Percentiles rank a stretch among this genome's conserved stretches.
phyloP scores from a whole-genome alignment of 2,113 vertebrate genomes.

The Pollimyrus isidori region DNA sequence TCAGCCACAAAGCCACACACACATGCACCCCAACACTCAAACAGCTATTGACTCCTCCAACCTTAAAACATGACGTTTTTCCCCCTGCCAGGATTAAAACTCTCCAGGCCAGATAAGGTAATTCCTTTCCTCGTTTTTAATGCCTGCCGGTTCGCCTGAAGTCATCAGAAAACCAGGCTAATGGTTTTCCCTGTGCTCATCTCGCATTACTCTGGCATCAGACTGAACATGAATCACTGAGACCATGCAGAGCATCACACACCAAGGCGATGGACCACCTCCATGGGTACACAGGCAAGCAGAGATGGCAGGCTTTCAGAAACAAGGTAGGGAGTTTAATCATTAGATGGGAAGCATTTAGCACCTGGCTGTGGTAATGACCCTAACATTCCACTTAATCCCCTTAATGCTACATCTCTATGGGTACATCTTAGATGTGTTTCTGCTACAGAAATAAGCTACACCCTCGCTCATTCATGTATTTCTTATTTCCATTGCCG shows the following conservation, averaged over 20 bases:
- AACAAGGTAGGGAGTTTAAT: neutral
- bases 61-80: neutral
- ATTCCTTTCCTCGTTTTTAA: slow-evolving; percentile 4
- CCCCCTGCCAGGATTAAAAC: neutral
- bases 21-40: slow-evolving; percentile 19
- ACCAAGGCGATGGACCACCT: neutral
- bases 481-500: neutral
- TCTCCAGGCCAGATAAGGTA: slow-evolving; percentile 6
- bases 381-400: neutral
- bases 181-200: neutral
- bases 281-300: neutral
- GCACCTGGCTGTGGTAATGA: neutral
- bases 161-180: neutral
- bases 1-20: neutral
- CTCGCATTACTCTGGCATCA: neutral
- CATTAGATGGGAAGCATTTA: neutral
- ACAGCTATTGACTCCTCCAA: slow-evolving; percentile 17
- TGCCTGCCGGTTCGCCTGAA: neutral
- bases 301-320: neutral
- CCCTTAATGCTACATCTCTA: neutral
- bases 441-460: neutral
- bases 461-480: neutral
- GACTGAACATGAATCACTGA: neutral
- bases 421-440: neutral
- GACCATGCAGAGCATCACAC: neutral